phyloP scores from a whole-genome alignment of 2,113 vertebrate species.

The Guaruba guarouba region DNA sequence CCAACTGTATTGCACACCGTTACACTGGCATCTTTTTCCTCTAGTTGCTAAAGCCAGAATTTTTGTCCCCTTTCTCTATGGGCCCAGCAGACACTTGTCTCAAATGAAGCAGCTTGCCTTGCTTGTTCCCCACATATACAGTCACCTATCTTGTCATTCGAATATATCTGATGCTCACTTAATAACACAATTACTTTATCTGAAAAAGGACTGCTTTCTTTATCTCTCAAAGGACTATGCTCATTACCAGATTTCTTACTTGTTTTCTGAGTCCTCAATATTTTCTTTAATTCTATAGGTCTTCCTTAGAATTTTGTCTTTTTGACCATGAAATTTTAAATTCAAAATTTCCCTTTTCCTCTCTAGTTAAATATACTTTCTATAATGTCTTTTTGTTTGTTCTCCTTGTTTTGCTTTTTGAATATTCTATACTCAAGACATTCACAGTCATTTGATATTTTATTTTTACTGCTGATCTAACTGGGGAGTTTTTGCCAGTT shows the following conservation, averaged over 20 bases:
- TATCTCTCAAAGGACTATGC: neutral
- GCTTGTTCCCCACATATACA: neutral
- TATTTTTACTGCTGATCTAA: neutral
- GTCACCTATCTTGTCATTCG: neutral
- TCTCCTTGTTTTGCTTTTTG: neutral
- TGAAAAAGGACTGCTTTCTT: neutral
- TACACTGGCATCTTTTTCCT: neutral
- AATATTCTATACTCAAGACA: neutral
- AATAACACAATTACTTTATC: neutral
- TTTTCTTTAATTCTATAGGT: neutral
- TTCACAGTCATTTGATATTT: neutral
- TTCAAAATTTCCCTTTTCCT: neutral
- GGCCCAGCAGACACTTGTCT: neutral
- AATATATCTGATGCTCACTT: neutral
- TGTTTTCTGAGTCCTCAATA: neutral
- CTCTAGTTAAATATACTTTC: neutral
- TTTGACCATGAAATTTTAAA: neutral
- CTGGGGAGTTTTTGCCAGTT: neutral
- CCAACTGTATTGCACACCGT: neutral
- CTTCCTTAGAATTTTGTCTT: neutral
- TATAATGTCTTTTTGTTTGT: neutral
- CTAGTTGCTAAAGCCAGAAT: neutral
- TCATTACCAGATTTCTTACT: neutral
- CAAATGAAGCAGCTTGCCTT: neutral
- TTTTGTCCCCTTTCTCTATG: neutral